Percentiles rank a stretch among this genome's conserved stretches.
Evolutionary conservation across 1,140 invertebrate genomes (phyloP).

Genomic region (Ceratina japonica): DNA sequence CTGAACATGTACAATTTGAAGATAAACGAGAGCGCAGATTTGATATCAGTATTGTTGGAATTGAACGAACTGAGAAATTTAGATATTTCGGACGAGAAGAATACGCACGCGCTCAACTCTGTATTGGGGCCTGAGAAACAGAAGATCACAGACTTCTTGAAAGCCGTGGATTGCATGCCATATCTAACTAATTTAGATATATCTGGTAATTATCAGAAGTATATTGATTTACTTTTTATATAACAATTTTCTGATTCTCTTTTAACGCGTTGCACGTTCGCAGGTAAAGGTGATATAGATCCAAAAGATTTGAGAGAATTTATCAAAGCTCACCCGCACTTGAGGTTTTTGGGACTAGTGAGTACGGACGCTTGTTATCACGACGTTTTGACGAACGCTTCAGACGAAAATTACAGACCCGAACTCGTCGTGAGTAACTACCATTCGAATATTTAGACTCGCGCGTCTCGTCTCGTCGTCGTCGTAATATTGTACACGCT

Average conservation of each 20-base stretch:
- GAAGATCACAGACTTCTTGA: conserved; percentile 79
- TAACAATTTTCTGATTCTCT: conserved; percentile 3
- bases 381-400: conserved; percentile 80
- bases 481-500: conserved; percentile 3
- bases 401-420: conserved; percentile 75
- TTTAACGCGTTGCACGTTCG: conserved; percentile 24
- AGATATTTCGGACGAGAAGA: conserved; percentile 84
- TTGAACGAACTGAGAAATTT: conserved; percentile 82
- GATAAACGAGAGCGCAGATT: conserved; percentile 77
- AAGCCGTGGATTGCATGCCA: conserved; percentile 80
- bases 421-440: conserved; percentile 75
- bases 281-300: conserved; percentile 81
- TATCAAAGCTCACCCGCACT: conserved; percentile 77
- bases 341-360: conserved; percentile 84
- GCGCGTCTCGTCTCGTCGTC: too few species aligned
- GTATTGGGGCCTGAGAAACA: conserved; percentile 75
- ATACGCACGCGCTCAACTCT: conserved; percentile 76
- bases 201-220: conserved; percentile 79
- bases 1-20: conserved; percentile 85
- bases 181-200: conserved; percentile 85
- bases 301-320: conserved; percentile 79
- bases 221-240: not conserved
- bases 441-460: too few species aligned
- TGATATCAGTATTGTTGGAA: conserved; percentile 81
- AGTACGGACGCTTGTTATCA: conserved; percentile 83